Conservation (phyloP, 2,888 invertebrate species). For the Tromatobia lineatoria region DNA sequence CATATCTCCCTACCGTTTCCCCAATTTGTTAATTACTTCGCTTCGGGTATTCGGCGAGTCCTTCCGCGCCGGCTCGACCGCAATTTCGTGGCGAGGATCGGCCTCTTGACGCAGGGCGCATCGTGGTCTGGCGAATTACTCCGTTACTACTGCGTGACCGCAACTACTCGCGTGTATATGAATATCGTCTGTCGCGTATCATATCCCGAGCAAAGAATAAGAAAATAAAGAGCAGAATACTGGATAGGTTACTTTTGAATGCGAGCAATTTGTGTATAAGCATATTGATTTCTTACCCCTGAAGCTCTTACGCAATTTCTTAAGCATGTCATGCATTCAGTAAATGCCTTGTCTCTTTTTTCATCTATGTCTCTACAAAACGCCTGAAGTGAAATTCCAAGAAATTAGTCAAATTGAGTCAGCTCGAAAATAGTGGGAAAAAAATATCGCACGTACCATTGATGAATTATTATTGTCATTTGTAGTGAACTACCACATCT, state of each 20-base stretch:
- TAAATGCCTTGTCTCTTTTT: too few relatives aligned
- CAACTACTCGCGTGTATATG: slow-evolving; percentile 63
- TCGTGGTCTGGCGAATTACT: slow-evolving; percentile 71
- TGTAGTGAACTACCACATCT: too few relatives aligned
- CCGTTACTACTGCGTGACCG: slow-evolving; percentile 72
- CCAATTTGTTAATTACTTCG: slow-evolving; percentile 69
- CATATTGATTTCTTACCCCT: background rate
- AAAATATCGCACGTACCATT: too few relatives aligned
- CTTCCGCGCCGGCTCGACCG: slow-evolving; percentile 68
- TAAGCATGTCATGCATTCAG: too few relatives aligned
- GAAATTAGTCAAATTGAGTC: too few relatives aligned
- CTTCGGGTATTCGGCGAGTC: slow-evolving; percentile 40
- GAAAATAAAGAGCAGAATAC: background rate
- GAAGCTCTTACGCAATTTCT: background rate
- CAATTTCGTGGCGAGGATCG: slow-evolving; percentile 70
- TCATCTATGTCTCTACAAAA: too few relatives aligned
- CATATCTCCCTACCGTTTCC: slow-evolving; percentile 64
- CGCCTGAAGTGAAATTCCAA: too few relatives aligned
- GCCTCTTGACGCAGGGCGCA: slow-evolving; percentile 49
- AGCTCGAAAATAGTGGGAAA: too few relatives aligned
- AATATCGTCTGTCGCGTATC: slow-evolving; percentile 31
- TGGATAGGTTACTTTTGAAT: slow-evolving; percentile 4
- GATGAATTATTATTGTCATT: too few relatives aligned
- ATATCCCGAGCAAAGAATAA: slow-evolving; percentile 26
- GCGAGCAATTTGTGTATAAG: too few relatives aligned